Conservation (phyloP, 2,888 invertebrate genomes). For the Diogma glabrata region DNA sequence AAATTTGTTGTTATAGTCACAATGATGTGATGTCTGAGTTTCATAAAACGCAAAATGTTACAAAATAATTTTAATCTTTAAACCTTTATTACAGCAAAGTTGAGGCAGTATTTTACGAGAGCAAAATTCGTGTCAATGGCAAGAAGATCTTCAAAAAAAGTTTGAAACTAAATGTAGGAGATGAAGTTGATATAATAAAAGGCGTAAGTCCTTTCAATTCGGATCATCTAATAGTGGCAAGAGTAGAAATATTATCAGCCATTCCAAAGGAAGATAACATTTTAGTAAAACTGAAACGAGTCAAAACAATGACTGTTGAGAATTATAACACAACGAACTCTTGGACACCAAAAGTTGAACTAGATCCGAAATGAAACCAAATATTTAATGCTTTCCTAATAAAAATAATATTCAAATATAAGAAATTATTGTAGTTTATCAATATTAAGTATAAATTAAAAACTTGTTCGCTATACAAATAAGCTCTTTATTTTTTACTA, state of each 20-base stretch:
- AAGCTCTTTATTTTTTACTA: too few relatives aligned
- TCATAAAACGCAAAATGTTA: too few relatives aligned
- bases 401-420: too few relatives aligned
- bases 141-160: conserved; percentile 66
- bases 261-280: conserved; percentile 44
- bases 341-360: too few relatives aligned
- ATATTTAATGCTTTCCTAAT: too few relatives aligned
- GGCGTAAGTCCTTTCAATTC: conserved; percentile 54
- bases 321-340: conserved; percentile 44
- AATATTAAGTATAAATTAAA: too few relatives aligned
- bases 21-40: too few relatives aligned
- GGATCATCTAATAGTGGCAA: conserved; percentile 53
- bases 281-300: conserved; percentile 49
- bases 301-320: conserved; percentile 59
- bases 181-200: conserved; percentile 69
- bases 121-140: conserved; percentile 69
- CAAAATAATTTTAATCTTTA: too few relatives aligned
- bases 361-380: too few relatives aligned
- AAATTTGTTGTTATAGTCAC: too few relatives aligned
- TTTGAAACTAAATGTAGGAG: conserved; percentile 49
- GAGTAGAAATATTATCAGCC: conserved; percentile 52
- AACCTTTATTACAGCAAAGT: conserved; percentile 54
- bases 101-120: conserved; percentile 68
- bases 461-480: too few relatives aligned
- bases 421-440: too few relatives aligned